Base-by-base conservation (phyloP, 2,113 vertebrate genomes). In the Perca flavescens region DNA sequence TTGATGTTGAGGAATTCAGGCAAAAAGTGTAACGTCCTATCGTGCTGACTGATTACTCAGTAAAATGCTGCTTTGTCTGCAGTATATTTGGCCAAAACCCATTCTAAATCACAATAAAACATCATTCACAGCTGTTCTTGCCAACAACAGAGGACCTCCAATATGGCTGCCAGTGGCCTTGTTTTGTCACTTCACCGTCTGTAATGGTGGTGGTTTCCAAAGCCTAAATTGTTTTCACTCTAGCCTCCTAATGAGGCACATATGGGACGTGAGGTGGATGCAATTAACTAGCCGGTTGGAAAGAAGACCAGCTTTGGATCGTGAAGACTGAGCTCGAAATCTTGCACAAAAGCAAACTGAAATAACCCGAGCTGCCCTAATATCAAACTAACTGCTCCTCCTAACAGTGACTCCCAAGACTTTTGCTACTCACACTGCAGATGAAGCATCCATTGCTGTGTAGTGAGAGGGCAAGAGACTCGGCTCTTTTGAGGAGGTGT, bases 211-310 rank as follows among this genome's bases (percentile, higher is more conserved):
- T 22, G 36, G 49, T 46, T 84, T 72, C 77, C n/a, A 74, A 12
- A 11, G 47, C 36, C 52, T 14, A 22, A 65, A 80, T 31, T 63
- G n/a, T 77, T 82, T 76, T 66, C 49, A 46, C 61, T 84, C 13
- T n/a, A 16, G 19, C n/a, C n/a, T 85, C 53, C 15, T 91, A 90
- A 89, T 86, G 77, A 84, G 77, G n/a, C 77, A 79, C 86, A 86
- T 79, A 72, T 82, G 91, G 74, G 28, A 72, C 25, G 22, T 0
- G 6, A 80, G 56, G 46, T 77, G 74, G 86, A 65, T 12, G 43
- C 68, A 34, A 63, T 86, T 80, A 87, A 82, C 28, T 63, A 80
- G 78, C 19, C 16, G 40, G 36, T 22, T 57, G 56, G 34, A 62
- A 36, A 49, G 36, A 63, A 28, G 47, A 75, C 14, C 25, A 28